Evolutionary conservation across 2,888 invertebrate species (phyloP).

Genomic region (Andrena fulva): DNA sequence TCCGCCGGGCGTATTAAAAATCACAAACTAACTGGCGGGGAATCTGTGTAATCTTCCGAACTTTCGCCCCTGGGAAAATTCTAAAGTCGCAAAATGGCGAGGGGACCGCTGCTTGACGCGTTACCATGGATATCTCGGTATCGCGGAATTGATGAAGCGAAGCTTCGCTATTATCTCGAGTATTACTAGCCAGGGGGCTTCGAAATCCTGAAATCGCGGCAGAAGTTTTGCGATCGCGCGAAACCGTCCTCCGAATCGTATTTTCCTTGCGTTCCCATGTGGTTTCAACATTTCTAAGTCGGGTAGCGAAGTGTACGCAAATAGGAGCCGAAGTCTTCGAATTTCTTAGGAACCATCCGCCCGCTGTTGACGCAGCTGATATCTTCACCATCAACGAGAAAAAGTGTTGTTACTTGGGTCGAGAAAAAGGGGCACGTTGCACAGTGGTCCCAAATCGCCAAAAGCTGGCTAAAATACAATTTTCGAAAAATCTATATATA

Average conservation of each 20-base stretch:
- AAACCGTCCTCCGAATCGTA: not conserved
- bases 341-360: too few relatives aligned
- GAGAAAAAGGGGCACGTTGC: not conserved
- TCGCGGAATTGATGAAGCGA: slow-evolving; percentile 17
- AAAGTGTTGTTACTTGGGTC: not conserved
- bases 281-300: not conserved
- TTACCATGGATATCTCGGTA: slow-evolving; percentile 10
- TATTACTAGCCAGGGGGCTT: slow-evolving; percentile 11
- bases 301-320: not conserved
- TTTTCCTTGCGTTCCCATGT: not conserved
- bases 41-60: slow-evolving; percentile 11
- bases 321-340: too few relatives aligned
- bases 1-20: slow-evolving; percentile 10
- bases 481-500: too few relatives aligned
- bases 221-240: slow-evolving; percentile 13
- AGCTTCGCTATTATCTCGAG: slow-evolving; percentile 13
- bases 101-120: slow-evolving; percentile 5
- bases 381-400: not conserved
- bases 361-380: too few relatives aligned
- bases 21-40: not conserved
- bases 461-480: too few relatives aligned
- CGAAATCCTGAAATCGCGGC: slow-evolving; percentile 11
- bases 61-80: slow-evolving; percentile 7
- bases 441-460: too few relatives aligned
- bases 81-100: slow-evolving; percentile 7